Conservation (phyloP, 2,888 invertebrate genomes). For the Dexiosoma caninum region DNA sequence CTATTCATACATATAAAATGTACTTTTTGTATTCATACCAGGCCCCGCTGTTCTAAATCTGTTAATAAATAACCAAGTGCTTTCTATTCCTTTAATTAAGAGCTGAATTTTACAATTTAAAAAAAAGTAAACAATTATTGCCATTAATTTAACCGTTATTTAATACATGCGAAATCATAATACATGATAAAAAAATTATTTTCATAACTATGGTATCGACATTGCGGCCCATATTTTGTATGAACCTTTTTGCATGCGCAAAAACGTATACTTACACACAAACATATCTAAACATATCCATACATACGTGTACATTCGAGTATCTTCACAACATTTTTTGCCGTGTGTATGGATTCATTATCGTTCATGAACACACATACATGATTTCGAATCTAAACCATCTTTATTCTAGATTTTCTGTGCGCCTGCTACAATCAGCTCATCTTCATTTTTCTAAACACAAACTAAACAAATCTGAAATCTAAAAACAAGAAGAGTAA, state of each 20-base stretch:
- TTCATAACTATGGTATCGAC: too few species aligned
- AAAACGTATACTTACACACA: neutral
- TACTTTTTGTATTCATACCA: too few species aligned
- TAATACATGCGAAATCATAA: too few species aligned
- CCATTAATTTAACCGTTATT: too few species aligned
- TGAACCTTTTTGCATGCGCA: neutral
- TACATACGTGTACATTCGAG: slow-evolving; percentile 13
- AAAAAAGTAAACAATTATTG: too few species aligned
- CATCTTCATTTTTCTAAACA: slow-evolving; percentile 73
- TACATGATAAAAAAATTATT: too few species aligned
- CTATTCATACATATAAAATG: too few species aligned
- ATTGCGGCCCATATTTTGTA: neutral
- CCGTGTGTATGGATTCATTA: neutral
- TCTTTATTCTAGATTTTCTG: slow-evolving; percentile 62
- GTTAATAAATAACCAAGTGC: too few species aligned
- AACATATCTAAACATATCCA: too few species aligned
- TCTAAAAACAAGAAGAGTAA: slow-evolving; percentile 20
- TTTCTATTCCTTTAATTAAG: too few species aligned
- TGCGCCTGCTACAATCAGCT: slow-evolving; percentile 72
- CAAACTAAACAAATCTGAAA: slow-evolving; percentile 30
- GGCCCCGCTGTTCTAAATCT: too few species aligned
- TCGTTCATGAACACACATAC: slow-evolving; percentile 4
- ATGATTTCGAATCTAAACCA: slow-evolving; percentile 14
- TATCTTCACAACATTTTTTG: neutral
- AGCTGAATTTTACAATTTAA: too few species aligned